Base-by-base conservation (phyloP, 2,797 vertebrate genomes). In the Paguma larvata region DNA sequence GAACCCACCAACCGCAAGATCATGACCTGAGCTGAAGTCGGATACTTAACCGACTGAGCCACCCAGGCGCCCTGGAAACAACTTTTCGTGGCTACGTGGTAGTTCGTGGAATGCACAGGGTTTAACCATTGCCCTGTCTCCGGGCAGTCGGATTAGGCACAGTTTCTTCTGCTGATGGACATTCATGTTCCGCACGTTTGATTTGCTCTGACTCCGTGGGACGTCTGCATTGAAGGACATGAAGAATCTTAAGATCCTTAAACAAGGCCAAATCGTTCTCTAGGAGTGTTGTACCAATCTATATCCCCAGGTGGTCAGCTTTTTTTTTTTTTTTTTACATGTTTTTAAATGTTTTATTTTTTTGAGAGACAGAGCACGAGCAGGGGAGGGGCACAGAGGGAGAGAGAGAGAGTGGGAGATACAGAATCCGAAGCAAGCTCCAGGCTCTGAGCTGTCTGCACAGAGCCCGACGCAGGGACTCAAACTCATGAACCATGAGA, bases 21-120 rank as follows among this genome's bases (percentile, higher is more conserved):
- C 51, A 53, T 53, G 51, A 53, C 51, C 51, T 53, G 15, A 53
- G 51, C 4, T 18, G 51, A 53, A 53, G 15, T 18, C 51, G 15
- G 14, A 18, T 5, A 5, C 51, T 53, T 53, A 53, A 53, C 16
- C 5, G 4, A 53, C 51, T 53, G 51, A 53, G 15, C 51, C 14
- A 16, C 15, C 15, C 51, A 16, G 51, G 51, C 1, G 51, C 51
- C 51, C 51, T 75, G 51, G 73, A 86, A 83, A 53, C 62, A 51
- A 0, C 51, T 44, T 59, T 11, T 6, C 4, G 53, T 51, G 73
- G 65, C 72, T 44, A 2, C 0, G 1, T 8, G 30, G 2, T 16
- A n/a, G 46, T 48, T 48, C 3, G 1, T 62, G 68, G 84, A 11
- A 3, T 0, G 2, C 21, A 14, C 3, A 0, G 65, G 12, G 8